Evolutionary conservation across 1,140 invertebrate species (phyloP).

Genomic region (Trichogramma pretiosum): DNA sequence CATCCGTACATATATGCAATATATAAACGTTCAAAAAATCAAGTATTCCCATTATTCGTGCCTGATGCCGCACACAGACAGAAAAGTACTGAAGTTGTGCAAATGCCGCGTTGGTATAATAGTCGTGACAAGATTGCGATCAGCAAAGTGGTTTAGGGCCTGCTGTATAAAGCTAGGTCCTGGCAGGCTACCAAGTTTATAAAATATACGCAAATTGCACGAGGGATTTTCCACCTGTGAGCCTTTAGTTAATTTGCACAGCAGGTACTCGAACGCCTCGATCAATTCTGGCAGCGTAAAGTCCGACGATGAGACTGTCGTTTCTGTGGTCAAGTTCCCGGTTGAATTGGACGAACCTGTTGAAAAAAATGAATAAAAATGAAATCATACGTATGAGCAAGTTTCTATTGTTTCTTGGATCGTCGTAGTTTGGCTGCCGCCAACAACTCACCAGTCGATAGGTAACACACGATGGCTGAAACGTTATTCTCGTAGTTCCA

Average conservation of each 20-base stretch:
- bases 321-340: constrained; percentile 53
- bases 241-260: constrained; percentile 63
- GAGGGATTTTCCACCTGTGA: constrained; percentile 52
- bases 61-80: constrained; percentile 64
- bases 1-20: too few relatives aligned
- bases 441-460: constrained; percentile 56
- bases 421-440: neutral
- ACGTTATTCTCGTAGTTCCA: constrained; percentile 86
- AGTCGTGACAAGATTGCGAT: constrained; percentile 56
- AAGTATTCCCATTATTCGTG: constrained; percentile 39
- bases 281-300: constrained; percentile 53
- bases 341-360: constrained; percentile 56
- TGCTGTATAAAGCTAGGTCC: constrained; percentile 48
- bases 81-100: constrained; percentile 66
- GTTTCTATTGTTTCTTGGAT: too few relatives aligned
- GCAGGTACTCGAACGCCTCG: constrained; percentile 62
- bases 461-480: constrained; percentile 72
- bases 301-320: constrained; percentile 47
- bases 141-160: constrained; percentile 47
- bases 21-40: neutral
- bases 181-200: constrained; percentile 54
- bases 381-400: constrained; percentile 1
- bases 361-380: neutral
- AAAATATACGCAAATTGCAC: constrained; percentile 66
- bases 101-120: constrained; percentile 68